These are phyloP conservation scores for Oenanthe melanoleuca DNA, from an alignment of 2,113 vertebrate genomes.

Conservation along the genomic window DNA sequence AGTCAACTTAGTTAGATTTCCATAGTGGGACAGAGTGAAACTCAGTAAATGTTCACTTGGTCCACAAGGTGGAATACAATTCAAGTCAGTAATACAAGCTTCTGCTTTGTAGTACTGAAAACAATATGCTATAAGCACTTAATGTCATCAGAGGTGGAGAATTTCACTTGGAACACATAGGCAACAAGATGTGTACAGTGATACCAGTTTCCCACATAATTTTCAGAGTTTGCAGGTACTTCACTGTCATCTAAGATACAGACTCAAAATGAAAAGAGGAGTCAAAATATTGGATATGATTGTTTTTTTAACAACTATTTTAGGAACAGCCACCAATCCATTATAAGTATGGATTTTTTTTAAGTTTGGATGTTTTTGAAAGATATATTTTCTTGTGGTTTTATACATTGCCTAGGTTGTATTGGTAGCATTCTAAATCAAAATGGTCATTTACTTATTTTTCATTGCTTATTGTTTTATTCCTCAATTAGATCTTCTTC, in stretches of 20 bases:
- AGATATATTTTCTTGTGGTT: not conserved
- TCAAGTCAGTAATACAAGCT: not conserved
- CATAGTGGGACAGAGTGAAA: not conserved
- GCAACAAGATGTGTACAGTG: not conserved
- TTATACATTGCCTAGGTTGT: not conserved
- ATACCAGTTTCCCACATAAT: not conserved
- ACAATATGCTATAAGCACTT: not conserved
- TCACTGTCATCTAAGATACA: not conserved
- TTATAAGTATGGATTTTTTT: not conserved
- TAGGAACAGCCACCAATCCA: not conserved
- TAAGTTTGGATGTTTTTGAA: not conserved
- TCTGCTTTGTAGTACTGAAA: not conserved
- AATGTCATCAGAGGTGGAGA: not conserved
- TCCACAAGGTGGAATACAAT: slow-evolving; percentile 39
- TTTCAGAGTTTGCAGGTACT: not conserved
- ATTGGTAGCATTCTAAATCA: not conserved
- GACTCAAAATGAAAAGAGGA: not conserved
- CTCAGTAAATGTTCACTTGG: not conserved
- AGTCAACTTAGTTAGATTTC: not conserved
- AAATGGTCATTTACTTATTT: not conserved
- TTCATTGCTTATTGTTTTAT: not conserved
- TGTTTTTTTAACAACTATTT: not conserved
- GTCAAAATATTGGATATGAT: not conserved
- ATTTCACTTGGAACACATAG: not conserved
- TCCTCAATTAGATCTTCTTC: slow-evolving; percentile 78